phyloP scores from a whole-genome alignment of 2,888 invertebrate genomes.

The Hypercompe scribonia region DNA sequence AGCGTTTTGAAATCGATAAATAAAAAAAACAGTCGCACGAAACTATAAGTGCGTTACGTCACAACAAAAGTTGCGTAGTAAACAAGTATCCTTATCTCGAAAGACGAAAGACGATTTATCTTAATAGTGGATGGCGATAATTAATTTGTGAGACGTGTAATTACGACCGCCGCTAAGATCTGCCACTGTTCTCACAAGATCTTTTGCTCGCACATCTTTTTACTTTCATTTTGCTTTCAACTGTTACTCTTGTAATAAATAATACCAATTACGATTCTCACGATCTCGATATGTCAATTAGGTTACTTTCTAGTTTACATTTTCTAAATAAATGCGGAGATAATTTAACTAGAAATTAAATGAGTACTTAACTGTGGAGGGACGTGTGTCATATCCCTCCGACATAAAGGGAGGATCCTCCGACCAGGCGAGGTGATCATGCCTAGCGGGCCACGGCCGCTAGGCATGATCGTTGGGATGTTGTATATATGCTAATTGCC shows the following conservation, averaged over 20 bases:
- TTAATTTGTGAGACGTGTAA: slow-evolving; percentile 6
- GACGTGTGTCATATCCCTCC: too few relatives aligned
- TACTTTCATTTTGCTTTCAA: background rate
- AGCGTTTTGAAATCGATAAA: background rate
- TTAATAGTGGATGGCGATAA: background rate
- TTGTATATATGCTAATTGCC: too few relatives aligned
- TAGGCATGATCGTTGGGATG: too few relatives aligned
- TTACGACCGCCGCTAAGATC: background rate
- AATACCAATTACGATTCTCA: background rate
- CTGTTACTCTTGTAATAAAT: background rate
- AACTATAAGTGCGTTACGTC: too few relatives aligned
- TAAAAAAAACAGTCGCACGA: background rate
- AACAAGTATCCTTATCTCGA: background rate
- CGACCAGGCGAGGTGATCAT: too few relatives aligned
- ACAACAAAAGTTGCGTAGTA: background rate
- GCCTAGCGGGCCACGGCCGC: too few relatives aligned
- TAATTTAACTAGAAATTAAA: too few relatives aligned
- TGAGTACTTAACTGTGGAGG: too few relatives aligned
- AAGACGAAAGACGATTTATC: background rate
- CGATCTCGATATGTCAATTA: background rate
- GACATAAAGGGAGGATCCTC: too few relatives aligned
- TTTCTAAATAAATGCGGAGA: too few relatives aligned
- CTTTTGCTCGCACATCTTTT: background rate
- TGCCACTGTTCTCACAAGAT: background rate
- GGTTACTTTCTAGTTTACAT: background rate